Base-by-base conservation (phyloP, 2,888 invertebrate species). In the Troides helena region DNA sequence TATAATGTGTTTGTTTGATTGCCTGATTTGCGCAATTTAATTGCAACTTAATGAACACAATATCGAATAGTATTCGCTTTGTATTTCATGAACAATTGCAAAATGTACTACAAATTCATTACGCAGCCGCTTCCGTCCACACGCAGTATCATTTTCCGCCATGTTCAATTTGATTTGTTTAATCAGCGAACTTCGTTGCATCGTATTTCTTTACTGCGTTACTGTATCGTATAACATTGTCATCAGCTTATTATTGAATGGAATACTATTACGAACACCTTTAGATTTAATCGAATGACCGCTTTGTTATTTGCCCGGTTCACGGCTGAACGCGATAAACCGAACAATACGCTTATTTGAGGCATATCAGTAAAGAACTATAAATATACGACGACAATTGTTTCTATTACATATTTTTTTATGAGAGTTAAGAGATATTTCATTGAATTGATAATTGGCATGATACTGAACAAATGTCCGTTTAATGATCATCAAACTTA, bases 161-260 rank as follows among this genome's bases (percentile, higher is more conserved):
- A 43, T 17, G 58, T 23, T 58, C 43, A 43, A 65, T 14, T 43
- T 46, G 43, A 65, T 67, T 68, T 36, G 62, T 21, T 21, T 58
- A 63, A 39, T 63, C 58, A 7, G 30, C 30, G 58, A 63, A 46
- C 14, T 43, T 60, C 0, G 18, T 53, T n/a, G 56, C 61, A 23
- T 57, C 61, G 56, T 17, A 46, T 57, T 69, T 25, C 43, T 65
- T 56, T 56, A 50, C 25, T 53, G 21, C 58, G 8, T 46, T 18
- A 14, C 50, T 56, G 61, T 65, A 30, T 61, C 65, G 57, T 39
- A 61, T 43, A 18, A 59, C 43, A 59, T 59, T 21, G 57, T 61
- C 57, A 65, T 61, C 60, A 61, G 39, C 30, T 69, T 65, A 62
- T 58, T 62, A 70, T 70, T 70, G 62, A 66, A 70, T 70, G 69